Conservation (phyloP, 2,888 invertebrate species). For the Didymodactylos carnosus region DNA sequence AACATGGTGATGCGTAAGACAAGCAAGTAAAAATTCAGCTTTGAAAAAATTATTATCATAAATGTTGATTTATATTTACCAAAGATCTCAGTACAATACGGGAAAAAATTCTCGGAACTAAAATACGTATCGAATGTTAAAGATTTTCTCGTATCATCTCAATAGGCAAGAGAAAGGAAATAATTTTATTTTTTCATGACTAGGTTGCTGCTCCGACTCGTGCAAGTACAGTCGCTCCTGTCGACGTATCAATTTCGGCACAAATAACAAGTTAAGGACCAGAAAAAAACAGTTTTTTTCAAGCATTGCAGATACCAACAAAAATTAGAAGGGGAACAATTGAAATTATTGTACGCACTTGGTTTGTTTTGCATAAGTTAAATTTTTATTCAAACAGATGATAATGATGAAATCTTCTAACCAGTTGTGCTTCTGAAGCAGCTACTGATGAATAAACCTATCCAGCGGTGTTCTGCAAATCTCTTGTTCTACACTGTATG, state of each 20-base stretch:
- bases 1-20: constrained; percentile 99
- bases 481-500: neutral
- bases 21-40: constrained; percentile 73
- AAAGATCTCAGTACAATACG: constrained; percentile 78
- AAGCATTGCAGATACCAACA: constrained; percentile 94
- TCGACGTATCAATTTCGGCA: constrained; percentile 81
- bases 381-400: too few relatives aligned
- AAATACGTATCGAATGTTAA: too few relatives aligned
- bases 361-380: too few relatives aligned
- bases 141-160: too few relatives aligned
- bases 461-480: too few relatives aligned
- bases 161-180: too few relatives aligned
- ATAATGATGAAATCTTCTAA: too few relatives aligned
- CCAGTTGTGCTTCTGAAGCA: too few relatives aligned
- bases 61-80: constrained; percentile 99
- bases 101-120: constrained; percentile 76
- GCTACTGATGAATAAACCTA: too few relatives aligned
- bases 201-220: constrained; percentile 65
- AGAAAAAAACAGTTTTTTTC: constrained; percentile 99
- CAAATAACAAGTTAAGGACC: constrained; percentile 96
- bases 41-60: constrained; percentile 75
- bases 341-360: constrained; percentile 80
- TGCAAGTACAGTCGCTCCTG: constrained; percentile 84
- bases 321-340: constrained; percentile 98
- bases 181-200: neutral